A percentile compares a stretch with the other conserved stretches of the same genome.
These are phyloP conservation scores for Ametastegia equiseti DNA, from an alignment of 2,888 invertebrate genomes.

Conservation along the genomic window DNA sequence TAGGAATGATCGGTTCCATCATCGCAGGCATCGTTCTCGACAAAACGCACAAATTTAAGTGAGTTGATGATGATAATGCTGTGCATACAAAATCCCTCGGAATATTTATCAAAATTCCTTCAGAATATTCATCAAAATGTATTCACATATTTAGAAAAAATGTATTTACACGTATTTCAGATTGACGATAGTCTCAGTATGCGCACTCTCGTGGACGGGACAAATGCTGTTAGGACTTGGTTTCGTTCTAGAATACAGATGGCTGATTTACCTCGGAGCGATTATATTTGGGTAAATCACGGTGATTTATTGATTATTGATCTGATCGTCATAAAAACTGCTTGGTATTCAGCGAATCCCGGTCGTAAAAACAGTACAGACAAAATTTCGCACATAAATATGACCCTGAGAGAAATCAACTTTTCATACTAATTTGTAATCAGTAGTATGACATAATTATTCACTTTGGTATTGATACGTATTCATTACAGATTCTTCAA, in stretches of 20 bases:
- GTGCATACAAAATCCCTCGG: slow-evolving; percentile 50
- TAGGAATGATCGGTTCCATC: slow-evolving; percentile 82
- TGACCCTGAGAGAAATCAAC: not conserved
- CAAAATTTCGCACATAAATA: no score
- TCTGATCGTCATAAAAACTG: not conserved
- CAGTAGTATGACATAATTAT: no score
- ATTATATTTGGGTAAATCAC: slow-evolving; percentile 66
- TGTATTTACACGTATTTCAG: slow-evolving; percentile 73
- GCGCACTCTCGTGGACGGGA: slow-evolving; percentile 65
- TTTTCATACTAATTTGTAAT: not conserved
- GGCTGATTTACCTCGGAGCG: slow-evolving; percentile 67
- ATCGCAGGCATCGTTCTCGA: slow-evolving; percentile 82
- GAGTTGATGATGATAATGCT: no score
- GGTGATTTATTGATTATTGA: not conserved
- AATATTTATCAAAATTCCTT: no score
- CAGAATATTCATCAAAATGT: not conserved
- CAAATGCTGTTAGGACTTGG: slow-evolving; percentile 66
- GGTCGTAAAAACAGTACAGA: not conserved
- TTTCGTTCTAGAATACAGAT: slow-evolving; percentile 62
- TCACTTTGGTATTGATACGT: slow-evolving; percentile 21
- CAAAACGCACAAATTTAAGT: slow-evolving; percentile 83
- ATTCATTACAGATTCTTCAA: slow-evolving; percentile 82
- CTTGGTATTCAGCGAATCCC: not conserved
- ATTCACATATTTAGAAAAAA: not conserved
- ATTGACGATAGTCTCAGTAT: slow-evolving; percentile 76